Percentiles rank a stretch among this genome's conserved stretches.
Evolutionary conservation across 2,797 vertebrate genomes (phyloP).

Genomic region (Phrynocephalus vlangalii): DNA sequence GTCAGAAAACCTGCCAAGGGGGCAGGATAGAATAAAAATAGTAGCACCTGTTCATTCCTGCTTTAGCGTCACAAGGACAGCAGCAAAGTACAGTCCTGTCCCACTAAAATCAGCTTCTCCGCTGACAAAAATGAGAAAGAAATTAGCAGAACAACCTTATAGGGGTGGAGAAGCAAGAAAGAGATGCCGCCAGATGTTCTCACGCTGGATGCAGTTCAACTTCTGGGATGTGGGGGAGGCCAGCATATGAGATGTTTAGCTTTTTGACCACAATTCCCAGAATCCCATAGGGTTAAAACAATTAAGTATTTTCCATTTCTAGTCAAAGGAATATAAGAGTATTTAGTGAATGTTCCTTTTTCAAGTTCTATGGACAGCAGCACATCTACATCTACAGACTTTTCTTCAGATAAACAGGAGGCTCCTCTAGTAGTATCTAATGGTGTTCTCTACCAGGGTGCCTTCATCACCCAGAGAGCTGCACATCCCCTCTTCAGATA

Average conservation of each 20-base stretch:
- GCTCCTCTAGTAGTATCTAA: not conserved
- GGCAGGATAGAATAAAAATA: conserved; percentile 28
- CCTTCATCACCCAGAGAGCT: not conserved
- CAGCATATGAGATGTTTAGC: too few species aligned
- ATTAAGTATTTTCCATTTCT: too few species aligned
- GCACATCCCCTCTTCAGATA: not conserved
- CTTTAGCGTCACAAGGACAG: not conserved
- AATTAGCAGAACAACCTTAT: not conserved
- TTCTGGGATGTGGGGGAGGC: not conserved
- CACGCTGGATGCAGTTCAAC: not conserved
- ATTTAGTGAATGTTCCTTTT: not conserved
- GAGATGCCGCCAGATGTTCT: not conserved
- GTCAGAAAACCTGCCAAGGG: not conserved
- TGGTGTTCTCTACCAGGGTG: not conserved
- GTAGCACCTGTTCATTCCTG: conserved; percentile 13
- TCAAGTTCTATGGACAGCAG: not conserved
- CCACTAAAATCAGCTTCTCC: not conserved
- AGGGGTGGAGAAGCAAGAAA: not conserved
- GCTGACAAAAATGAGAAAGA: not conserved
- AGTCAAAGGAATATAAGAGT: not conserved
- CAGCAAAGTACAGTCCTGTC: not conserved
- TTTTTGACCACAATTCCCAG: too few species aligned
- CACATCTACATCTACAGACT: not conserved
- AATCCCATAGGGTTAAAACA: too few species aligned
- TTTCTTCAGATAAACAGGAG: not conserved